Percentiles rank a stretch among this genome's conserved stretches.
phyloP scores from a whole-genome alignment of 2,888 invertebrate genomes.

The Carpatolechia fugitivella region DNA sequence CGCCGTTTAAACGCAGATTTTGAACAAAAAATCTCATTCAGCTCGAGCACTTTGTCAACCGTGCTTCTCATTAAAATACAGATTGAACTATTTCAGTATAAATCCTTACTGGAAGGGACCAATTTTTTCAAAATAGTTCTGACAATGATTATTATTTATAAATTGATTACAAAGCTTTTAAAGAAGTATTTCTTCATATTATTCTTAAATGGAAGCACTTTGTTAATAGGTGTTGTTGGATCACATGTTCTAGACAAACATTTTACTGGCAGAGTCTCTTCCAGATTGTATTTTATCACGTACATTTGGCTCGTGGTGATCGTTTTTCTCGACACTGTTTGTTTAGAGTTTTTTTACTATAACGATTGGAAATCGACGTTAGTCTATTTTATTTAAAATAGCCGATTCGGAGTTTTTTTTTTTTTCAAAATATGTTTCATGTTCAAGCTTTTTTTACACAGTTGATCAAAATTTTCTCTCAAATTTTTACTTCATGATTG shows the following conservation, averaged over 20 bases:
- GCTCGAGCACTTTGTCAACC: slow-evolving; percentile 59
- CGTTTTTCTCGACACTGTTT: slow-evolving; percentile 54
- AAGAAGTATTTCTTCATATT: too few species aligned
- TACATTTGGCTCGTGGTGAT: slow-evolving; percentile 40
- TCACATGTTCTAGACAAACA: too few species aligned
- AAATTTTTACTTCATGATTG: too few species aligned
- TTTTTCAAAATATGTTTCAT: slow-evolving; percentile 14
- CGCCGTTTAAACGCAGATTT: slow-evolving; percentile 56
- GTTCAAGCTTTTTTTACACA: neutral
- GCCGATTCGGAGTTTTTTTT: slow-evolving; percentile 26
- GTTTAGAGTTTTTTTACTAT: slow-evolving; percentile 57
- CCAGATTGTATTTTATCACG: slow-evolving; percentile 26
- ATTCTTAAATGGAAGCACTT: too few species aligned
- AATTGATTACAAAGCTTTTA: too few species aligned
- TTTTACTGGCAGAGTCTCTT: too few species aligned
- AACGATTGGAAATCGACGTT: slow-evolving; percentile 46
- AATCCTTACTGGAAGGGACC: slow-evolving; percentile 24
- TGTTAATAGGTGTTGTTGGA: too few species aligned
- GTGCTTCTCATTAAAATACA: slow-evolving; percentile 60
- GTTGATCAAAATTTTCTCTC: too few species aligned
- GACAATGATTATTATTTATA: too few species aligned
- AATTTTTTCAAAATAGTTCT: too few species aligned
- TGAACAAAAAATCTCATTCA: slow-evolving; percentile 46
- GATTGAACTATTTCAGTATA: slow-evolving; percentile 27
- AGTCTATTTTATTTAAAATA: slow-evolving; percentile 30